phyloP scores from a whole-genome alignment of 2,888 invertebrate species.

The Norana najaformis region DNA sequence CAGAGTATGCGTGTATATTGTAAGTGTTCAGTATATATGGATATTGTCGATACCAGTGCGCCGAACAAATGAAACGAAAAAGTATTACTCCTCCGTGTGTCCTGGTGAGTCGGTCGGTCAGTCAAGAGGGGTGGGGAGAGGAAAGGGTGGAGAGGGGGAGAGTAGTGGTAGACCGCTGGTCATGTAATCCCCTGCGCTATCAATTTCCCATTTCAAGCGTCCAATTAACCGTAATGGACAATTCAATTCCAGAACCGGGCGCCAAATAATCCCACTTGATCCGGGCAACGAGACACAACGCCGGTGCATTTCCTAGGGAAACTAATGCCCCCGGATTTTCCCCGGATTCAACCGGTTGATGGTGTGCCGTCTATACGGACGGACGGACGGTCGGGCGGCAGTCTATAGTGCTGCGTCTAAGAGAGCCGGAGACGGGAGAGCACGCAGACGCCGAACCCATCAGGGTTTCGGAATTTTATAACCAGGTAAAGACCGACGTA shows the following conservation, averaged over 20 bases:
- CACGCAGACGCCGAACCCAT: background rate
- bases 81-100: background rate
- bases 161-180: background rate
- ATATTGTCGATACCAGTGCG: background rate
- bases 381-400: background rate
- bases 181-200: constrained; percentile 28
- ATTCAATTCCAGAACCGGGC: constrained; percentile 33
- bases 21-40: background rate
- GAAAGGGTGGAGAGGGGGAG: background rate
- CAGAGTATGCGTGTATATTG: background rate
- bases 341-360: constrained; percentile 22
- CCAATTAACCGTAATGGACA: constrained; percentile 40
- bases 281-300: constrained; percentile 1
- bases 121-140: background rate
- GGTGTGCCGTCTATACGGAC: background rate
- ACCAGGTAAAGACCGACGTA: constrained; percentile 17
- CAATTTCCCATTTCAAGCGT: constrained; percentile 33
- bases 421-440: background rate
- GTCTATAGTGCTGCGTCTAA: background rate
- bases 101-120: background rate
- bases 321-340: constrained; percentile 18
- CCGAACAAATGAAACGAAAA: background rate
- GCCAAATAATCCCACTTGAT: constrained; percentile 17
- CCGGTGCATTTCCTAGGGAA: background rate
- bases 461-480: constrained; percentile 21